These are phyloP conservation scores for Beroe ovata DNA, from an alignment of 37 sponge, comb jelly and placozoan genomes.

Conservation along the genomic window DNA sequence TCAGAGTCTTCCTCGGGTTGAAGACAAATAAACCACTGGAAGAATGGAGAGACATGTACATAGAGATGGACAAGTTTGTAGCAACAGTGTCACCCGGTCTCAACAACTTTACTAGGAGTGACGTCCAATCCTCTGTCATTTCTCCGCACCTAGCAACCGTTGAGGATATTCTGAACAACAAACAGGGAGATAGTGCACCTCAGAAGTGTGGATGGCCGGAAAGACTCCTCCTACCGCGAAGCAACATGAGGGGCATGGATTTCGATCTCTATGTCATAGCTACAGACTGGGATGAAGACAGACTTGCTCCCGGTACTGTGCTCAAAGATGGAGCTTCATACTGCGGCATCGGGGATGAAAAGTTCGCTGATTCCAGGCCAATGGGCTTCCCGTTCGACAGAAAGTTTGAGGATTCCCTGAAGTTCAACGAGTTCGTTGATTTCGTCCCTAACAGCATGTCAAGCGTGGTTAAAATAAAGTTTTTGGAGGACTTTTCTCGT, in stretches of 20 bases:
- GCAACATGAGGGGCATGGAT: background rate
- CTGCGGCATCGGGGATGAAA: background rate
- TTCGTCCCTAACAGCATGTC: background rate
- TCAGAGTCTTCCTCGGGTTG: conserved; percentile 12
- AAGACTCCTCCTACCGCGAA: background rate
- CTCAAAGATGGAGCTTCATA: background rate
- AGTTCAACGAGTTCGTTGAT: background rate
- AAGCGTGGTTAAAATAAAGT: background rate
- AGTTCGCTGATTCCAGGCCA: background rate
- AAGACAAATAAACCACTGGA: background rate
- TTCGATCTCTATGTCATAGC: background rate
- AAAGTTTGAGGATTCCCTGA: background rate
- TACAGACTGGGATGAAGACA: conserved; percentile 3
- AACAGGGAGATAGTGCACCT: background rate
- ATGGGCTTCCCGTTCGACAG: conserved; percentile 59
- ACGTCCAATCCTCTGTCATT: background rate
- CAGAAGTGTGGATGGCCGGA: background rate
- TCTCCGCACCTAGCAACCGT: background rate
- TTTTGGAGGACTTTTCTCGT: background rate
- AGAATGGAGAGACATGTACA: conserved; percentile 4
- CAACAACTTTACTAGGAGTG: background rate
- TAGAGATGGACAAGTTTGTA: conserved; percentile 57
- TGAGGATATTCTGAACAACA: background rate
- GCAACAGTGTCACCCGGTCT: background rate
- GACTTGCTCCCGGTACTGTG: background rate